These are phyloP conservation scores for Ibidorhyncha struthersii DNA, from an alignment of 2,113 vertebrate species.

Conservation along the genomic window DNA sequence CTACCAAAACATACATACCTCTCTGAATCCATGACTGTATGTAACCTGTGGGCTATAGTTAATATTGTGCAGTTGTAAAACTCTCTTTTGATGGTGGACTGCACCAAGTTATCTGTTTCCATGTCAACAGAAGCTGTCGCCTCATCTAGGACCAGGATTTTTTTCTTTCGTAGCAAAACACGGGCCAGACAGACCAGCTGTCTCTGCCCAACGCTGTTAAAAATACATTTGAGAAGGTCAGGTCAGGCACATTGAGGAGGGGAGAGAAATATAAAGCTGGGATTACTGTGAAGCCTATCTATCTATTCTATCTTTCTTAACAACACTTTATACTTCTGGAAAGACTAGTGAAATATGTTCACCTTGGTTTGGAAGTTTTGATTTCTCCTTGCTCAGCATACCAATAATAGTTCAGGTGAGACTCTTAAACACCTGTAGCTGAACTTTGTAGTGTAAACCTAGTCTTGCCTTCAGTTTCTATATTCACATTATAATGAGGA, in stretches of 20 bases:
- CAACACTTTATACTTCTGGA: neutral
- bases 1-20: constrained; percentile 47
- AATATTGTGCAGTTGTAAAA: constrained; percentile 70
- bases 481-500: neutral
- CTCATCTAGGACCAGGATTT: constrained; percentile 74
- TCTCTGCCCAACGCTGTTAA: constrained; percentile 62
- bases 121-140: constrained; percentile 58
- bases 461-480: neutral
- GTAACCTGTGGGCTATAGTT: constrained; percentile 63
- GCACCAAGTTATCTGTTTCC: constrained; percentile 66
- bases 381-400: neutral
- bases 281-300: neutral
- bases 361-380: neutral
- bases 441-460: neutral
- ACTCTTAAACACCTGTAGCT: neutral
- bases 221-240: neutral
- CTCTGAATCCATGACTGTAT: constrained; percentile 65
- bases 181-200: constrained; percentile 72
- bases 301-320: neutral
- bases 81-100: constrained; percentile 59
- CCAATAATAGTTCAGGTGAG: neutral
- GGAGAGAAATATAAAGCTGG: neutral
- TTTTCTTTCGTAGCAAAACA: constrained; percentile 66
- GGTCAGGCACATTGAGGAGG: neutral
- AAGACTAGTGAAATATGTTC: neutral